phyloP scores from a whole-genome alignment of 2,797 vertebrate species.

The Parambassis ranga region DNA sequence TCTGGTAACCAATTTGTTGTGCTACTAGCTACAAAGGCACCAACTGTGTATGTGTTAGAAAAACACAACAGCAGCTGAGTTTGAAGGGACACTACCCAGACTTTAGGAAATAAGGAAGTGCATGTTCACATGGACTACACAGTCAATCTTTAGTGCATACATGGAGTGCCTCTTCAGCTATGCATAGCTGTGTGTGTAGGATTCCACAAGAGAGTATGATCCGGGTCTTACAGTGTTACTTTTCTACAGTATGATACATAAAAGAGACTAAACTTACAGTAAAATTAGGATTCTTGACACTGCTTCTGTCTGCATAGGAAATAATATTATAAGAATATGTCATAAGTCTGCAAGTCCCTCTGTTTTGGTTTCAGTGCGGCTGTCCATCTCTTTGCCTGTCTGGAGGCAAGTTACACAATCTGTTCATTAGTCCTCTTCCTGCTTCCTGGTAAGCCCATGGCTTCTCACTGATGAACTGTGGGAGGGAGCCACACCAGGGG shows the following conservation, averaged over 20 bases:
- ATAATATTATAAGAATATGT: conserved; percentile 8
- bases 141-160: no score
- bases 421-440: conserved; percentile 57
- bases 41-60: no score
- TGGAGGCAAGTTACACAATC: conserved; percentile 51
- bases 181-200: no score
- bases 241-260: background rate
- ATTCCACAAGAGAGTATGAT: no score
- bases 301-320: background rate
- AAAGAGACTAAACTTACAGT: background rate
- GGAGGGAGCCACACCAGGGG: conserved; percentile 33
- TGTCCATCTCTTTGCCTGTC: conserved; percentile 33
- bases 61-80: no score
- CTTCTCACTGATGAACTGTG: conserved; percentile 53
- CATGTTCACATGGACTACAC: no score
- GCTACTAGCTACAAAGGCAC: no score
- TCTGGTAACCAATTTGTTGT: no score
- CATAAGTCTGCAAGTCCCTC: conserved; percentile 9
- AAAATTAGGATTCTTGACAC: background rate
- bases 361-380: conserved; percentile 12
- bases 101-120: no score
- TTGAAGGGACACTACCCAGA: no score
- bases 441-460: conserved; percentile 54
- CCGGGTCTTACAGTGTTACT: background rate
- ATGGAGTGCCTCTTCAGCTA: no score